A percentile compares a stretch with the other conserved stretches of the same genome.
Evolutionary conservation across 2,888 invertebrate species (phyloP).

Genomic region (Lasius platythorax): DNA sequence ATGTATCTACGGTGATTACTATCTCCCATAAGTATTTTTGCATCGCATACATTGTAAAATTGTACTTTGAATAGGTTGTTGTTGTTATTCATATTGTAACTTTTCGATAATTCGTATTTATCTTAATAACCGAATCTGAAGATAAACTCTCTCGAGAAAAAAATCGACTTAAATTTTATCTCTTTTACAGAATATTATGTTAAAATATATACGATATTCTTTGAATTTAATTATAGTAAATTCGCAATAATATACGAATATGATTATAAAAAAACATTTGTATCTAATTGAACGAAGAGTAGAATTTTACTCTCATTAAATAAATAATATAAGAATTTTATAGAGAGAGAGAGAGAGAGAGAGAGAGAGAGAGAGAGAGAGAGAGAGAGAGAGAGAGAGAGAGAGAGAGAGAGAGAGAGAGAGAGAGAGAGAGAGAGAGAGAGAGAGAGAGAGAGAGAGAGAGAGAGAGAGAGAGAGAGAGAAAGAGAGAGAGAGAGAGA

Average conservation of each 20-base stretch:
- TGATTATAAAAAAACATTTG: background rate
- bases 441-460: no score
- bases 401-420: no score
- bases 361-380: no score
- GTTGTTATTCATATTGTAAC: background rate
- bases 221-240: background rate
- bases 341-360: no score
- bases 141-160: background rate
- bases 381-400: no score
- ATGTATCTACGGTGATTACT: constrained; percentile 92
- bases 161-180: background rate
- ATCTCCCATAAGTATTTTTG: constrained; percentile 90
- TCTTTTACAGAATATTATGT: background rate
- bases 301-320: background rate
- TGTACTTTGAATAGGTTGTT: background rate
- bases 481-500: no score
- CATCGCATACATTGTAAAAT: background rate
- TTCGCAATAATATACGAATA: background rate
- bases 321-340: background rate
- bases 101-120: background rate
- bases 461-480: no score
- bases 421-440: no score
- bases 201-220: background rate
- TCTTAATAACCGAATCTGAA: background rate
- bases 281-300: background rate